Evolutionary conservation across 2,797 vertebrate genomes (phyloP).

Genomic region (Pipistrellus nathusii): DNA sequence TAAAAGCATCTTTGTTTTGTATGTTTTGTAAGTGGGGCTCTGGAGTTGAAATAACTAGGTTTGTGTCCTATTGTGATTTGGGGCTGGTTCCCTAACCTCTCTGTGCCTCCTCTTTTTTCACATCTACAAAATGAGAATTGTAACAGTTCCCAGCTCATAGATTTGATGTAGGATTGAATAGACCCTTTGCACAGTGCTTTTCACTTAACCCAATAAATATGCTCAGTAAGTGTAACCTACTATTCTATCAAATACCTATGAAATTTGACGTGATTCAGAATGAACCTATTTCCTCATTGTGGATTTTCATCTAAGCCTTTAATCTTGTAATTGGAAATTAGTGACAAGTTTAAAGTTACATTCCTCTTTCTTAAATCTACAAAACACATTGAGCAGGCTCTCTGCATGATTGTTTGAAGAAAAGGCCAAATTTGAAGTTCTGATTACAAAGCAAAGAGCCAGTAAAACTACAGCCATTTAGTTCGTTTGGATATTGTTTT

Average conservation of each 20-base stretch:
- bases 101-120: background rate
- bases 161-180: background rate
- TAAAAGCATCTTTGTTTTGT: background rate
- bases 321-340: slow-evolving; percentile 48
- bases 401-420: slow-evolving; percentile 4
- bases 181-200: background rate
- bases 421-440: slow-evolving; percentile 26
- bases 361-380: background rate
- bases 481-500: background rate
- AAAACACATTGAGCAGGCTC: background rate
- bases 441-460: slow-evolving; percentile 7
- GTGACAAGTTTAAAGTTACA: slow-evolving; percentile 41
- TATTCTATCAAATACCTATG: slow-evolving; percentile 4
- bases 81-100: background rate
- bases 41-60: background rate
- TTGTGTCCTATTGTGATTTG: background rate
- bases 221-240: background rate
- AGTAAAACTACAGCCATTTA: slow-evolving; percentile 47
- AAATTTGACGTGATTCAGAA: slow-evolving; percentile 41
- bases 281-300: background rate
- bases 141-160: background rate
- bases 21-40: background rate
- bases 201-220: background rate
- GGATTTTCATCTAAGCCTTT: slow-evolving; percentile 9
- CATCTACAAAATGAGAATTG: background rate